Evolutionary conservation across 2,888 invertebrate genomes (phyloP), one percentile per base, ranked within the genome.

Genomic region (Patella caerulea): DNA sequence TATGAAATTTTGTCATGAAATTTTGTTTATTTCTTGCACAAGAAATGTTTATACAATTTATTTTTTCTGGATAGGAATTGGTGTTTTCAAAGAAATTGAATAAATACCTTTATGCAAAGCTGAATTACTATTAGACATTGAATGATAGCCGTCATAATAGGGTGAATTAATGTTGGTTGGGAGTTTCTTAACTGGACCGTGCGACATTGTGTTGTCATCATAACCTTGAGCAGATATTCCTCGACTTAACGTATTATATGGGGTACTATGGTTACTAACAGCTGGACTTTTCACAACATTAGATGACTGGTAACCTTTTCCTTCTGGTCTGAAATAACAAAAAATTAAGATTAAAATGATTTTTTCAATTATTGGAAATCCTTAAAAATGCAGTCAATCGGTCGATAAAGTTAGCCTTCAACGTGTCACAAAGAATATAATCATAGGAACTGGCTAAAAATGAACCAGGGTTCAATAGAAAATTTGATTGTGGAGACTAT

Each of bases 181-280:
- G 15, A 71, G 82, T 71, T 80, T 73, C 14, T 76, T 80, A 34
- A 82, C 71, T 70, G 83, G 82, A n/a, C 86, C 82, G 45, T 86
- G 83, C 15, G 86, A 83, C 77, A 89, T 72, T 11, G 89, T 89
- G 77, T 83, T 86, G 78, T 89, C 89, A 79, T 88, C 88, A 78
- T 88, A 89, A 70, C 89, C 89, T 73, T 88, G 89, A 71, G 85
- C 86, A 69, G 86, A 84, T 70, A 86, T 86, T 19, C 87, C 88
- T 65, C 89, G 83, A 75, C 83, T 87, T 75, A 89, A 84, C 0
- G 89, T 89, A 82, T 85, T 88, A 82, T 88, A 88, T 12, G 87
- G 85, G 0, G 87, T 87, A n/a, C 83, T 82, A 71, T 83, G 81
- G 71, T 85, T 86, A 72, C 86, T 86, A 72, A 80, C 76, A 17